phyloP scores from a whole-genome alignment of 2,888 invertebrate genomes.

The Tricholauxania praeusta region DNA sequence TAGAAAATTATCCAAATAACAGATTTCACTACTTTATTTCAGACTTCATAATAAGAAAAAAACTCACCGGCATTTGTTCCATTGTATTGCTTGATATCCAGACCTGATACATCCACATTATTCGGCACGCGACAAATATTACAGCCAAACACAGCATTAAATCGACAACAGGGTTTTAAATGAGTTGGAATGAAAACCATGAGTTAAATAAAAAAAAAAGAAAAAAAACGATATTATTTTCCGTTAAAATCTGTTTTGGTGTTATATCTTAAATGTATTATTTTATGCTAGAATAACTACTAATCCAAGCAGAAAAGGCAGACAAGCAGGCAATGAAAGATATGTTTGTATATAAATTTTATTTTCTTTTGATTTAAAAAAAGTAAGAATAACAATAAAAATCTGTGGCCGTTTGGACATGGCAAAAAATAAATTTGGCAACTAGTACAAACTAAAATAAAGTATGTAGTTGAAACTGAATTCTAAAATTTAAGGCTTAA shows the following conservation, averaged over 20 bases:
- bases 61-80: constrained; percentile 86
- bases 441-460: neutral
- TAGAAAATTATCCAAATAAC: no score
- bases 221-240: constrained; percentile 64
- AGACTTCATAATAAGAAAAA: neutral
- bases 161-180: constrained; percentile 16
- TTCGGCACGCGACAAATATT: neutral
- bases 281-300: constrained; percentile 24
- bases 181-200: constrained; percentile 30
- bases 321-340: neutral
- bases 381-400: constrained; percentile 53
- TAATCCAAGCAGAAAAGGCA: neutral
- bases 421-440: constrained; percentile 62
- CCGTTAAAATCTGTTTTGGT: constrained; percentile 64
- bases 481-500: constrained; percentile 28
- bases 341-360: constrained; percentile 34
- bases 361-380: constrained; percentile 37
- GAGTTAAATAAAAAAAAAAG: constrained; percentile 51
- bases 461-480: neutral
- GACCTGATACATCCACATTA: constrained; percentile 71
- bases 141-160: constrained; percentile 5
- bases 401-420: constrained; percentile 74
- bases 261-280: constrained; percentile 47
- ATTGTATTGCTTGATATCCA: constrained; percentile 80
- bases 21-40: no score